phyloP scores from a whole-genome alignment of 1,140 invertebrate species.

The Aphelenchoides besseyi region DNA sequence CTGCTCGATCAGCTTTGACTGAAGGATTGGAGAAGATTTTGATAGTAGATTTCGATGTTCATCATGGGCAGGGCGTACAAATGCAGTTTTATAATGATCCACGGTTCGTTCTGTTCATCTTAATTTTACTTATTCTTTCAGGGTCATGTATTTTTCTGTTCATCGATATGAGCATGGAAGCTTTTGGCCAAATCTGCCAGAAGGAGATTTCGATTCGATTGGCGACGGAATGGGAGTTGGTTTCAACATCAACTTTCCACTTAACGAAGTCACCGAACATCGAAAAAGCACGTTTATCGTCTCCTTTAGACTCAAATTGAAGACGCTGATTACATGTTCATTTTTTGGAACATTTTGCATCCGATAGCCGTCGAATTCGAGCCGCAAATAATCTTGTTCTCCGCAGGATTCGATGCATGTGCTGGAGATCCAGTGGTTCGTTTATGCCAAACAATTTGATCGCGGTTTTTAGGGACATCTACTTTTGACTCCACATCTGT shows the following conservation, averaged over 20 bases:
- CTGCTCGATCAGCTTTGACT: conserved; percentile 60
- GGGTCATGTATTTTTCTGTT: conserved; percentile 82
- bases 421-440: conserved; percentile 26
- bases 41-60: conserved; percentile 97
- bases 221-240: conserved; percentile 84
- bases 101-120: background rate
- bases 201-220: conserved; percentile 43
- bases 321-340: conserved; percentile 68
- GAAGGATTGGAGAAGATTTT: conserved; percentile 71
- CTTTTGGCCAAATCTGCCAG: conserved; percentile 94
- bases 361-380: conserved; percentile 85
- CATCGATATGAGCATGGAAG: conserved; percentile 98
- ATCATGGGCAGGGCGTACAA: conserved; percentile 97
- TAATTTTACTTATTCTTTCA: conserved; percentile 2
- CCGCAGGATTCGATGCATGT: conserved; percentile 84
- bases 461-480: conserved; percentile 18
- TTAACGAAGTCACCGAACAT: conserved; percentile 67
- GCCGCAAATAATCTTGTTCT: conserved; percentile 89
- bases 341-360: conserved; percentile 11
- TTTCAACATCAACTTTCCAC: conserved; percentile 93
- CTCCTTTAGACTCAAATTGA: conserved; percentile 73
- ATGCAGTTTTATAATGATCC: conserved; percentile 94
- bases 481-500: conserved; percentile 22
- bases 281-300: too few species aligned
- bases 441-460: conserved; percentile 12